Base-by-base conservation (phyloP, 2,888 invertebrate genomes). In the Mellilla xanthometata region DNA sequence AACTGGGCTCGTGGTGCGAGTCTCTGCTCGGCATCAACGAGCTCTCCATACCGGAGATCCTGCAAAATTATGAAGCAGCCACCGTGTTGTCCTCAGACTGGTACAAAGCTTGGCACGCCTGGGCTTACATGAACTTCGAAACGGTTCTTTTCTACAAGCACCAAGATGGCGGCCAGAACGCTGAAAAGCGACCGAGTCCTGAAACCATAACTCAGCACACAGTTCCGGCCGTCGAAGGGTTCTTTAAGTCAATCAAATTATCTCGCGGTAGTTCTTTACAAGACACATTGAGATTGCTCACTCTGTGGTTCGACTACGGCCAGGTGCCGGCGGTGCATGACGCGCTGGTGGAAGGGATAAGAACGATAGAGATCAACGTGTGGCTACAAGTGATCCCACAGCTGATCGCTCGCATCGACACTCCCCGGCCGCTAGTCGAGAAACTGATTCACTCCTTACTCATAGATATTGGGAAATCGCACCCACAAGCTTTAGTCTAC, bases 351-450 rank as follows among this genome's bases (percentile, higher is more conserved):
- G 98, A 97, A 61, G 98, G 98, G 1, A 95, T 99, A 56, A 93
- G 96, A 59, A 93, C 95, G 1, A 98, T 99, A 27, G 97, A 98
- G 72, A 97, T 99, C 50, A 98, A 99, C 68, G 99, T 98, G 2
- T 99, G 99, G 99, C 91, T 99, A 6, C 99, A 99, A 91, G 99
- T 99, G 0, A 99, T 99, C 59, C 99, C 99, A 0, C 99, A 99
- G 76, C 89, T 99, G 19, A 99, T 99, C 56, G 99, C 99, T 0
- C 92, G 99, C 39, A 99, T 99, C 51, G 99, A 99, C 72, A 98
- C 98, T 0, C 96, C 96, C 0, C 91, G 97, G 23, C 94, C 94
- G 39, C 83, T 97, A 39, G 98, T 99, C 0, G 96, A 96, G 0
- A 94, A 96, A 51, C 89, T 99, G 29, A 98, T 99, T 49, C 97